Percentiles rank a stretch among this genome's conserved stretches.
Conservation (phyloP, 1,140 invertebrate species). For the Cylas formicarius region DNA sequence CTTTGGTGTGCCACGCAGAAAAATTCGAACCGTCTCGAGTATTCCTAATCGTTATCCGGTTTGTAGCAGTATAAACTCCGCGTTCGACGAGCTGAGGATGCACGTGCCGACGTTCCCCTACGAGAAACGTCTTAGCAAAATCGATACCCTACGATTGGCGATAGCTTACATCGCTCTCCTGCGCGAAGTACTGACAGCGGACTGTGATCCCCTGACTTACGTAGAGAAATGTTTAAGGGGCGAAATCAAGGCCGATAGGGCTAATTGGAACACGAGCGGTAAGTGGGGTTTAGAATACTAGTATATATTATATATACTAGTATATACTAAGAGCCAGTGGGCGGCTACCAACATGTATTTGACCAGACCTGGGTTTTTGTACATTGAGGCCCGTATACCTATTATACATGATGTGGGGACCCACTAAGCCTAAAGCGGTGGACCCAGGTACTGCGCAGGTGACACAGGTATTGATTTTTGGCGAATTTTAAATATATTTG, state of each 20-base stretch:
- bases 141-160: constrained; percentile 90
- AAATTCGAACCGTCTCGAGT: too few species aligned
- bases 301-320: constrained; percentile 7
- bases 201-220: constrained; percentile 86
- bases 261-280: constrained; percentile 96
- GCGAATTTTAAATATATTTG: too few species aligned
- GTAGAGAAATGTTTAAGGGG: constrained; percentile 86
- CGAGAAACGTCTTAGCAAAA: constrained; percentile 95
- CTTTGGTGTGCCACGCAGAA: too few species aligned
- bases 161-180: constrained; percentile 96
- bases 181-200: constrained; percentile 80
- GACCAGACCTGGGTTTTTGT: too few species aligned
- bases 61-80: constrained; percentile 96
- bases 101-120: constrained; percentile 98
- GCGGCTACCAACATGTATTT: too few species aligned
- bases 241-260: constrained; percentile 77
- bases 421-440: too few species aligned
- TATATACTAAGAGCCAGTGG: constrained; percentile 3
- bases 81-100: constrained; percentile 89
- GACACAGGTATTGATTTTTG: too few species aligned
- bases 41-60: constrained; percentile 29
- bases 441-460: too few species aligned
- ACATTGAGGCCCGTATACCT: too few species aligned
- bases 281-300: constrained; percentile 38
- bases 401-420: too few species aligned